A percentile compares a stretch with the other conserved stretches of the same genome.
Evolutionary conservation across 2,888 invertebrate species (phyloP).

Genomic region (Griposia aprilina): DNA sequence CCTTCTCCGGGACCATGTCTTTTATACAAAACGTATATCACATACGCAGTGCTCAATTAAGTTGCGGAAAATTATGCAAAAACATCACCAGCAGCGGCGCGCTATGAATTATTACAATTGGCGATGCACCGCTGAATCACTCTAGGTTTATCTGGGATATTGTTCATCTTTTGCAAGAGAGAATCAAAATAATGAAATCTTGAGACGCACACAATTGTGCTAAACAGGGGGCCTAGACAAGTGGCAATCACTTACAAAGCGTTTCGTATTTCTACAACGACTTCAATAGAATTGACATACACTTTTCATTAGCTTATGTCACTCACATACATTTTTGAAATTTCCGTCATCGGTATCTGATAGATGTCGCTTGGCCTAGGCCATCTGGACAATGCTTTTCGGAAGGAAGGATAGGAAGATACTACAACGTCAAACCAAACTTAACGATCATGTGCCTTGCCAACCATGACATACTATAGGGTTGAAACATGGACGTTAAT

Average conservation of each 20-base stretch:
- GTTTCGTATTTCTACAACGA: not conserved
- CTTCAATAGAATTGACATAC: not conserved
- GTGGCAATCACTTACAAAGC: not conserved
- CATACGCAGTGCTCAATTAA: not conserved
- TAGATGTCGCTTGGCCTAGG: not conserved
- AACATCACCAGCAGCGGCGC: not conserved
- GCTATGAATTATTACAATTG: not conserved
- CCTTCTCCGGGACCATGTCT: not conserved
- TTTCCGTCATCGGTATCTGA: not conserved
- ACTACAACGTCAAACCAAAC: not conserved
- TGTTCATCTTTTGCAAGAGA: not conserved
- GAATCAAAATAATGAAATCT: not conserved
- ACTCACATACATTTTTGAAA: not conserved
- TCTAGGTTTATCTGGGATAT: not conserved
- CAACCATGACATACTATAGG: not conserved
- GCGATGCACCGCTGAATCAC: not conserved
- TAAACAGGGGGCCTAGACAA: not conserved
- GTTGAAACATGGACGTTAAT: not conserved
- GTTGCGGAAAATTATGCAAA: not conserved
- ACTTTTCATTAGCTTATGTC: not conserved
- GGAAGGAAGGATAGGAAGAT: not conserved
- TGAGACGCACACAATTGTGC: not conserved
- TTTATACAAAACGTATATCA: not conserved
- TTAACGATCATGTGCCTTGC: not conserved
- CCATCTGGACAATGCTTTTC: not conserved